Conservation (phyloP, 2,888 invertebrate genomes). For the Drosophila mulleri region DNA sequence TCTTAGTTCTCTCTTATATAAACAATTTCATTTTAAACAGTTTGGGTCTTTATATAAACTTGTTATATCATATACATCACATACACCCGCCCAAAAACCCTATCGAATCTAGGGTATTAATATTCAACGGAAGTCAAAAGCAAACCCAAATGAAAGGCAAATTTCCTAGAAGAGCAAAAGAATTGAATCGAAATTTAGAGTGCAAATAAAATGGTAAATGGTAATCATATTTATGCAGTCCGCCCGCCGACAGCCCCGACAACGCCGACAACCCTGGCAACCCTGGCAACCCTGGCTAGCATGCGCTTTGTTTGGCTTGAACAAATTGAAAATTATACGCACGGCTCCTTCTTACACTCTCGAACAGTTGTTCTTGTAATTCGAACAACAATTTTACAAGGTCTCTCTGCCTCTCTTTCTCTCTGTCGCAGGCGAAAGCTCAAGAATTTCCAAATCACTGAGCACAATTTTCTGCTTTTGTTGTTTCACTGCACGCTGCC, state of each 20-base stretch:
- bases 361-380: conserved; percentile 60
- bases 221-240: conserved; percentile 73
- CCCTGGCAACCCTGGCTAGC: conserved; percentile 21
- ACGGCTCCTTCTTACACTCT: conserved; percentile 35
- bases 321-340: conserved; percentile 81
- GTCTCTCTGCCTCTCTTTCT: not conserved
- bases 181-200: conserved; percentile 37
- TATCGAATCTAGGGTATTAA: conserved; percentile 17
- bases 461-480: conserved; percentile 80
- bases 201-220: conserved; percentile 69
- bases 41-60: no score
- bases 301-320: conserved; percentile 73
- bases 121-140: conserved; percentile 34
- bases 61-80: no score
- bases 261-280: not conserved
- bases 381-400: conserved; percentile 57
- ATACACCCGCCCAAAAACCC: not conserved
- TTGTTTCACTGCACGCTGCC: conserved; percentile 48
- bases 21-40: no score
- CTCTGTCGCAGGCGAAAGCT: conserved; percentile 19
- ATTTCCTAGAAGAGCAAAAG: conserved; percentile 43
- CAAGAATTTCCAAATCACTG: conserved; percentile 76
- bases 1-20: no score
- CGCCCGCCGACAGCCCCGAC: conserved; percentile 5
- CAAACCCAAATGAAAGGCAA: conserved; percentile 54